Percentiles rank a stretch among this genome's conserved stretches.
phyloP scores from a whole-genome alignment of 1,140 invertebrate species.

The Drosophila nasuta region DNA sequence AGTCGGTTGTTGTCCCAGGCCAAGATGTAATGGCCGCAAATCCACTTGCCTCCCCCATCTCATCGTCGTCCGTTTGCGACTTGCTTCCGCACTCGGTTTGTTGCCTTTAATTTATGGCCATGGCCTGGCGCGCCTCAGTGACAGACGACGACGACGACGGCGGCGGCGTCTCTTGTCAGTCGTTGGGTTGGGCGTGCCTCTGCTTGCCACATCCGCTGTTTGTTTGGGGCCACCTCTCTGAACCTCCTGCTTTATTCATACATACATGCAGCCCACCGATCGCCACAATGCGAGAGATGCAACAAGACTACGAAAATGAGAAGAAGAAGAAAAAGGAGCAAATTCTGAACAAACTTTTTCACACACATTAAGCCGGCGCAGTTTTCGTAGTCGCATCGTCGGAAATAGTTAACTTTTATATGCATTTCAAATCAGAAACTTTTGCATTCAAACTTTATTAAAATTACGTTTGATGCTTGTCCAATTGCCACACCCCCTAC shows the following conservation, averaged over 20 bases:
- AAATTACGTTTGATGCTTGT: slow-evolving; percentile 73
- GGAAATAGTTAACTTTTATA: slow-evolving; percentile 83
- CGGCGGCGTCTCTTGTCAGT: slow-evolving; percentile 59
- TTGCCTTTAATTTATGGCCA: slow-evolving; percentile 78
- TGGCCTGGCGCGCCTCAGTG: slow-evolving; percentile 55
- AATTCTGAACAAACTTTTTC: slow-evolving; percentile 55
- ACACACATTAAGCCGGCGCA: slow-evolving; percentile 66
- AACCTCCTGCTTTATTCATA: neutral
- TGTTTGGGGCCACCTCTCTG: slow-evolving; percentile 43
- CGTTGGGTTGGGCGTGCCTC: slow-evolving; percentile 29
- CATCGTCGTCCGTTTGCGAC: slow-evolving; percentile 47
- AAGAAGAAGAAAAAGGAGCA: slow-evolving; percentile 7
- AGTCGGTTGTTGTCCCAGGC: slow-evolving; percentile 7
- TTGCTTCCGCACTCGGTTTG: slow-evolving; percentile 74
- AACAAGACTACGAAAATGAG: slow-evolving; percentile 21
- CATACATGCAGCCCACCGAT: slow-evolving; percentile 29
- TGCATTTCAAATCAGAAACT: slow-evolving; percentile 81
- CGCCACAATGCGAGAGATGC: slow-evolving; percentile 46
- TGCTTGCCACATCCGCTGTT: slow-evolving; percentile 66
- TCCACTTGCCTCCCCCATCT: slow-evolving; percentile 53
- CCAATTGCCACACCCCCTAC: slow-evolving; percentile 38
- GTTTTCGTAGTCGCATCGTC: slow-evolving; percentile 51
- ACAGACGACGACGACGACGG: slow-evolving; percentile 23
- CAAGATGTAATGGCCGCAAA: slow-evolving; percentile 78
- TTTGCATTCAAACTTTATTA: slow-evolving; percentile 82